Base-by-base conservation (phyloP, 2,888 invertebrate genomes). In the Megastigmus dorsalis region DNA sequence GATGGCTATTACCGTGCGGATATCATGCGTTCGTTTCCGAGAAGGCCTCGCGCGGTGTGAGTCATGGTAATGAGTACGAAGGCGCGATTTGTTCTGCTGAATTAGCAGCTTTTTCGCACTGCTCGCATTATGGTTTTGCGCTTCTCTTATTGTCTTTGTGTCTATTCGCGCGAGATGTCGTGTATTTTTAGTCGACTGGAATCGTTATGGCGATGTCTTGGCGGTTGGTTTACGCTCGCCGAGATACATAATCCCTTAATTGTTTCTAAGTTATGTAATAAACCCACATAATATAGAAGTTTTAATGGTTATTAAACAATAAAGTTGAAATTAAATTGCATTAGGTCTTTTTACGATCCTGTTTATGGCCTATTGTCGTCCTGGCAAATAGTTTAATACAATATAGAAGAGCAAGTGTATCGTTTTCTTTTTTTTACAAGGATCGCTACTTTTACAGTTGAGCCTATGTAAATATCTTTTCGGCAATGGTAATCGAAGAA, bases 21-120 rank as follows among this genome's bases (percentile, higher is more conserved):
- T n/a, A 59, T n/a, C n/a, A n/a, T n/a, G 26, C 23, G 4, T 20
- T 50, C 20, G 59, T 41, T 68, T 68, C 59, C 41, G 38, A 68
- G 59, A 60, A 52, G 10, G n/a, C n/a, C n/a, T n/a, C 20, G 6
- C 3, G 38, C 18, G n/a, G n/a, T n/a, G 7, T 59, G 59, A 68
- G 41, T 59, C 50, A 48, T 48, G 59, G n/a, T 50, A 59, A 68
- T 28, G 50, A 38, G 38, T 68, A 28, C 7, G 20, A 50, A 59
- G 50, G 7, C 41, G 9, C 57, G 67, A 57, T 68, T 59, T 28
- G 57, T 57, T 48, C 26, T 48, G 4, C 1, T n/a, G 55, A 45
- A 28, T 28, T 18, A 23, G 30, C 4, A 2, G 33, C 18, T 20
- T 41, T 28, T 20, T 33, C 3, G 2, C 13, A 4, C 3, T 50